Evolutionary conservation across 92 coral and sea anemone species (phyloP).

Genomic region (Paragorgia papillata): DNA sequence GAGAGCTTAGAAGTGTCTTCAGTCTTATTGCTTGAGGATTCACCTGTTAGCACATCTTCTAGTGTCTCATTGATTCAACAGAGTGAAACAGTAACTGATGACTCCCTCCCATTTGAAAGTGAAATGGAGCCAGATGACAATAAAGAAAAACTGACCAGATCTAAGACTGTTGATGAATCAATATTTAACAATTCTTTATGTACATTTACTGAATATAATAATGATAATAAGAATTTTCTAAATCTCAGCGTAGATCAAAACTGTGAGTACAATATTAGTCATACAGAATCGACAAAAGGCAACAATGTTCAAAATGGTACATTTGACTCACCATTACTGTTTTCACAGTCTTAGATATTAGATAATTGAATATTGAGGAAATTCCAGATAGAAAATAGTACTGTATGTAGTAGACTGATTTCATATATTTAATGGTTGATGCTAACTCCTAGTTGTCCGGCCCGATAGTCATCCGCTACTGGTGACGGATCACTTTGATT

Average conservation of each 20-base stretch:
- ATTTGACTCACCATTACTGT: slow-evolving; percentile 27
- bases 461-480: too few relatives aligned
- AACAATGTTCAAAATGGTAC: too few relatives aligned
- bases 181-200: neutral
- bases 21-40: neutral
- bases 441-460: too few relatives aligned
- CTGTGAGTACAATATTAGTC: too few relatives aligned
- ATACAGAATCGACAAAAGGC: too few relatives aligned
- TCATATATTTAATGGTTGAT: too few relatives aligned
- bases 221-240: too few relatives aligned
- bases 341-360: slow-evolving; percentile 6
- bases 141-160: neutral
- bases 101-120: neutral
- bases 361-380: too few relatives aligned
- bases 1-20: neutral
- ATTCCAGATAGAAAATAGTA: too few relatives aligned
- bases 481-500: too few relatives aligned
- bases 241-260: too few relatives aligned
- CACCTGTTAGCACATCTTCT: neutral
- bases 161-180: neutral
- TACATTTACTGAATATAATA: neutral
- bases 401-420: too few relatives aligned
- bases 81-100: neutral
- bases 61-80: neutral
- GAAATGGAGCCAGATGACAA: neutral